Evolutionary conservation across 2,113 vertebrate genomes (phyloP).

Genomic region (Oceanodroma tethys): DNA sequence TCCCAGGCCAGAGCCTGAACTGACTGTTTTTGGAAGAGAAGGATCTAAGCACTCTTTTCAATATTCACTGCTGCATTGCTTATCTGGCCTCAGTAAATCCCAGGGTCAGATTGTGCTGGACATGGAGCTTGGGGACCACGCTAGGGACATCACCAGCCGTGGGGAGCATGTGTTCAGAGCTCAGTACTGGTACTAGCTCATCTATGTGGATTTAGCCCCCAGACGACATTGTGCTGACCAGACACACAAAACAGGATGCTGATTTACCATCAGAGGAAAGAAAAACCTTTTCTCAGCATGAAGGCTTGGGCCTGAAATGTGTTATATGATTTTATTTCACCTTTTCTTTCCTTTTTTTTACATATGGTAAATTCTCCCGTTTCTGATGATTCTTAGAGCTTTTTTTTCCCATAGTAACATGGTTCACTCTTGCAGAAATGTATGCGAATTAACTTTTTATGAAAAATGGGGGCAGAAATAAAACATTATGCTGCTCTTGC

Average conservation of each 20-base stretch:
- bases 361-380: slow-evolving; percentile 6
- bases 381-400: slow-evolving; percentile 48
- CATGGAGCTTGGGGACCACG: neutral
- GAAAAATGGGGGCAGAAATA: slow-evolving; percentile 68
- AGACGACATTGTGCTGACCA: neutral
- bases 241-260: neutral
- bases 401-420: slow-evolving; percentile 13
- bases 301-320: neutral
- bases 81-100: neutral
- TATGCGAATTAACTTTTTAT: slow-evolving; percentile 70
- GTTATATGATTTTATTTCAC: neutral
- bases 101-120: neutral
- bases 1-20: neutral
- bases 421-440: slow-evolving; percentile 67
- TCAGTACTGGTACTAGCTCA: neutral
- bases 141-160: neutral
- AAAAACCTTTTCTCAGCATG: neutral
- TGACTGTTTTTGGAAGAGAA: neutral
- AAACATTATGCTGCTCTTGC: slow-evolving; percentile 70
- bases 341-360: neutral
- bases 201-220: neutral
- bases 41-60: neutral
- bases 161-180: neutral
- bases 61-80: neutral
- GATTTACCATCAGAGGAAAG: neutral